A percentile compares a stretch with the other conserved stretches of the same genome.
Evolutionary conservation across 2,888 invertebrate species (phyloP).

Genomic region (Tineola bisselliella): DNA sequence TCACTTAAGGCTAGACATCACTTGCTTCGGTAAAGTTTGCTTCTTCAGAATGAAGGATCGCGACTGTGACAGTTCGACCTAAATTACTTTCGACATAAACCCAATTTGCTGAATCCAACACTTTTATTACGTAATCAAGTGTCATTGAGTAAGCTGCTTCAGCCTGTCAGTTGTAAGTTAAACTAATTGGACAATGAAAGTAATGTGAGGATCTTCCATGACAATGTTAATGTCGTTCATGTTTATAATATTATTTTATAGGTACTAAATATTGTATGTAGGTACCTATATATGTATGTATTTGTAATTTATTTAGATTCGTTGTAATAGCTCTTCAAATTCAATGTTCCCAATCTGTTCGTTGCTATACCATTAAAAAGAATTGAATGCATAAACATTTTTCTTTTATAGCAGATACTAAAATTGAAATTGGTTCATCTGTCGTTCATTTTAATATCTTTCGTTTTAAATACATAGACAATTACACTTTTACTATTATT

Average conservation of each 20-base stretch:
- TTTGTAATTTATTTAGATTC: no score
- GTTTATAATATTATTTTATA: no score
- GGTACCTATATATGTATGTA: no score
- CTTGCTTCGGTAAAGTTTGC: neutral
- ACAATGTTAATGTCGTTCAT: no score
- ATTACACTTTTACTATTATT: neutral
- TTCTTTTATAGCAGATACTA: neutral
- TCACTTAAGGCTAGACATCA: constrained; percentile 5
- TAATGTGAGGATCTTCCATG: no score
- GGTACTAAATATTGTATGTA: no score
- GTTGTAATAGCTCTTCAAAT: neutral
- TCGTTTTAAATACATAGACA: constrained; percentile 1
- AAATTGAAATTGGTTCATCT: constrained; percentile 1
- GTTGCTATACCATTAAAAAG: neutral
- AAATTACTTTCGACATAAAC: constrained; percentile 2
- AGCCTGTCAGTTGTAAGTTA: neutral
- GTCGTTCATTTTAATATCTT: neutral
- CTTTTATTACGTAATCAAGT: neutral
- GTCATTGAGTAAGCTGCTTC: neutral
- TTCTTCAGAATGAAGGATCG: constrained; percentile 5
- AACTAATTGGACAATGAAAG: neutral
- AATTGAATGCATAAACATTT: constrained; percentile 6
- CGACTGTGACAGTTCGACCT: neutral
- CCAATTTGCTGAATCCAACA: neutral
- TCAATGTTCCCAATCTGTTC: neutral